Base-by-base conservation (phyloP, 2,113 vertebrate genomes). In the Xerus inauris region DNA sequence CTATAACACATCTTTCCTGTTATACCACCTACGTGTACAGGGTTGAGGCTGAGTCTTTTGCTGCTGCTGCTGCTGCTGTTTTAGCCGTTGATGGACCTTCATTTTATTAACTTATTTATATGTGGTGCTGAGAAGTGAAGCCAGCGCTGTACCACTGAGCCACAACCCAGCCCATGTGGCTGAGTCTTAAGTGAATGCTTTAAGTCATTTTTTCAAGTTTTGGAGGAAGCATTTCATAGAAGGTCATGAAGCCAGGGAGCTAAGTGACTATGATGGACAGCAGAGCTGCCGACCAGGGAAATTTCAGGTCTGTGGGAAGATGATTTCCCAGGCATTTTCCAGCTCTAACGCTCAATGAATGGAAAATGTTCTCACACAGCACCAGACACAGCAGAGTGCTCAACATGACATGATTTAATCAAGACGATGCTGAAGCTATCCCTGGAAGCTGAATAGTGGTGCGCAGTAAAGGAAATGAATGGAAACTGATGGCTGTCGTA, bases 401-500 rank as follows among this genome's bases (percentile, higher is more conserved):
- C 59, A 26, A 38, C 24, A 14, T 3, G 40, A 30, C 42, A 8
- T 1, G 20, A 28, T n/a, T 49, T 67, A 26, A n/a, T 1, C 32
- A 32, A 73, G 93, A 40, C 2, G 32, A 54, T 0, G 12, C 19
- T 1, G 72, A 77, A 73, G 22, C 0, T 20, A 28, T 42, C 1
- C 6, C 64, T 38, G 54, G 40, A 45, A 65, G 71, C 30, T 2
- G 0, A 75, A 42, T 32, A n/a, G 40, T 7, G 13, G 8, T 8
- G 30, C 40, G 47, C 5, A 5, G 87, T 85, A 54, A 32, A 76
- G 73, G 32, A 20, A 6, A 22, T 11, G 30, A 49, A 6, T 0
- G 3, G 26, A 83, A 67, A 12, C 65, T 57, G 3, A 0, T 24
- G 79, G n/a, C 89, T 0, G 0, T n/a, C n/a, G 22, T 22, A 42